Evolutionary conservation across 2,888 invertebrate species (phyloP).

Genomic region (Cataglyphis livida): DNA sequence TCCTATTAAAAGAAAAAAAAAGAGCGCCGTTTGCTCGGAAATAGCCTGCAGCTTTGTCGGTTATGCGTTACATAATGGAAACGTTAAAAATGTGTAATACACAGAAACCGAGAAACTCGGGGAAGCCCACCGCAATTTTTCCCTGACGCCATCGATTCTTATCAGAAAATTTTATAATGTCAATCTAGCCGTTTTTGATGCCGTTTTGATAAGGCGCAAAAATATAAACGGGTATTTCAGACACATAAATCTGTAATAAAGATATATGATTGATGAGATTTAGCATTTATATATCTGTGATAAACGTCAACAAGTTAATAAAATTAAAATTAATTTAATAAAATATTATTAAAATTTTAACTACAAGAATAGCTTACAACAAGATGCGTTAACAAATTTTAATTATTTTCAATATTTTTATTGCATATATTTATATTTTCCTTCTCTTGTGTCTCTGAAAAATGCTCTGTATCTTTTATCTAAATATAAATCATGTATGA

Average conservation of each 20-base stretch:
- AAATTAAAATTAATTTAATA: conserved; percentile 25
- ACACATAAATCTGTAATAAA: conserved; percentile 28
- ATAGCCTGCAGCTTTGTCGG: conserved; percentile 41
- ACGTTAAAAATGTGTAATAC: conserved; percentile 50
- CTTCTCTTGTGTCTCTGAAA: background rate
- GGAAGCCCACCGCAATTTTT: conserved; percentile 67
- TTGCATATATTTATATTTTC: background rate
- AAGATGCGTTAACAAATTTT: background rate
- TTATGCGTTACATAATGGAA: conserved; percentile 59
- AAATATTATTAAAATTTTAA: background rate
- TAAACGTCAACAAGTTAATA: background rate
- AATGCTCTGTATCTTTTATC: background rate
- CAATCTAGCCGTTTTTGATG: conserved; percentile 36
- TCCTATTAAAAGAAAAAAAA: conserved; percentile 41
- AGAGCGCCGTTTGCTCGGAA: conserved; percentile 54
- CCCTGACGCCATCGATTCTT: conserved; percentile 59
- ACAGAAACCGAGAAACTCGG: conserved; percentile 52
- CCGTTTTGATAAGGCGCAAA: conserved; percentile 21
- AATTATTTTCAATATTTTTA: conserved; percentile 4
- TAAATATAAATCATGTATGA: conserved; percentile 20
- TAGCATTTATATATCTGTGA: background rate
- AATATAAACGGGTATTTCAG: background rate
- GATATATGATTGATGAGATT: conserved; percentile 14
- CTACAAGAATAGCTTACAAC: background rate
- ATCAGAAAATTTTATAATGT: conserved; percentile 60